Evolutionary conservation across 92 coral and sea anemone species (phyloP).

Genomic region (Bergia sp.): DNA sequence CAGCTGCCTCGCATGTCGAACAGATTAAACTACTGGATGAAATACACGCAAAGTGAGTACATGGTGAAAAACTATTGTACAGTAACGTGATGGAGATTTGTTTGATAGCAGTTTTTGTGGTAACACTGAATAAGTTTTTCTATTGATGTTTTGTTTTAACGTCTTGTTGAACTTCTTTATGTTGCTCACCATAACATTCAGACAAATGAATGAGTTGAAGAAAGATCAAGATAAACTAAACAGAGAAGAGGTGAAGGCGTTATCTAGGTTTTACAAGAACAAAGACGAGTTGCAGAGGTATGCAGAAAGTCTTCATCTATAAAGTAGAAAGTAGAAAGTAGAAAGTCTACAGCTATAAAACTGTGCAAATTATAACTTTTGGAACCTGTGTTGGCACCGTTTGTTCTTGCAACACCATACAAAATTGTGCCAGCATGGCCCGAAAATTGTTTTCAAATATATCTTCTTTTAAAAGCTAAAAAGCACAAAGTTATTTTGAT

Average conservation of each 20-base stretch:
- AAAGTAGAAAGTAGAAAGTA: no score
- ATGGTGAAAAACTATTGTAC: not conserved
- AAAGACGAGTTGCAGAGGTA: conserved; percentile 97
- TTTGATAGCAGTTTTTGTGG: no score
- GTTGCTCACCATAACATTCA: conserved; percentile 17
- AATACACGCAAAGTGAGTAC: conserved; percentile 78
- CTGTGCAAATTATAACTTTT: no score
- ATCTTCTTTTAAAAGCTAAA: no score
- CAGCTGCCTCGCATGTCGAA: conserved; percentile 77
- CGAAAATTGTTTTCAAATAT: no score
- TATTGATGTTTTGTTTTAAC: no score
- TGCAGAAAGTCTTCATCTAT: not conserved
- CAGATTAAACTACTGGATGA: conserved; percentile 81
- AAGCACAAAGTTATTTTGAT: no score
- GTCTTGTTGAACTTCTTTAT: not conserved
- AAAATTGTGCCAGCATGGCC: no score
- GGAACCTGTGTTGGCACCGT: no score
- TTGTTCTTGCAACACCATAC: no score
- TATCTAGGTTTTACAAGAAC: conserved; percentile 73
- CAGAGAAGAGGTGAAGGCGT: conserved; percentile 75
- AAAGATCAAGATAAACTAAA: conserved; percentile 90
- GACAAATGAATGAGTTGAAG: conserved; percentile 90
- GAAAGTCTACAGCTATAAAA: no score
- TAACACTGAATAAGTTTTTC: not conserved
- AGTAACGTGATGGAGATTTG: not conserved